A percentile compares a stretch with the other conserved stretches of the same genome.
Evolutionary conservation across 1,140 invertebrate genomes (phyloP).

Genomic region (Pseudomyrmex cubaensis): DNA sequence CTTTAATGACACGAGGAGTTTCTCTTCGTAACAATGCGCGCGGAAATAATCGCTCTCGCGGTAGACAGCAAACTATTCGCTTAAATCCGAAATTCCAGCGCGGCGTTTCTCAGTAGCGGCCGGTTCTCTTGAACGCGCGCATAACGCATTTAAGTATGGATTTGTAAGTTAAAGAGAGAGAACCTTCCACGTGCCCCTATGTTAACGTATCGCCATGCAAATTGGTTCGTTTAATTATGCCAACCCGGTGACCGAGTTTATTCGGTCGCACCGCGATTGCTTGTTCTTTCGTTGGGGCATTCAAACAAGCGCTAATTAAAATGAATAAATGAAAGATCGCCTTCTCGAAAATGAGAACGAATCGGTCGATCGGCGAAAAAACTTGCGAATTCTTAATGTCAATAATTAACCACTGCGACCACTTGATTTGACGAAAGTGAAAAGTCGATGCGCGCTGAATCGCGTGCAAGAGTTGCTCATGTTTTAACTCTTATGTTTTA

Average conservation of each 20-base stretch:
- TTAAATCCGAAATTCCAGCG: conserved; percentile 47
- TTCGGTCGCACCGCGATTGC: neutral
- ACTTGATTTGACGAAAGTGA: neutral
- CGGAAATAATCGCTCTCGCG: conserved; percentile 31
- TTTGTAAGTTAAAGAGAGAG: neutral
- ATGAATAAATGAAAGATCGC: conserved; percentile 3
- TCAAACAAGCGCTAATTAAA: conserved; percentile 5
- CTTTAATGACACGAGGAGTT: conserved; percentile 26
- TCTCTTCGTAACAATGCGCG: conserved; percentile 37
- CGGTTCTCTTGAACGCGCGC: conserved; percentile 30
- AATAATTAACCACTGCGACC: neutral
- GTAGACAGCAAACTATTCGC: conserved; percentile 47
- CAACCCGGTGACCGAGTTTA: neutral
- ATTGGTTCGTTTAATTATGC: conserved; percentile 41
- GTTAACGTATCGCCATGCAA: conserved; percentile 27
- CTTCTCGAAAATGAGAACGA: neutral
- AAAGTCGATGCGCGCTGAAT: neutral
- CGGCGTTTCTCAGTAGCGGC: neutral
- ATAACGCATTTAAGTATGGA: conserved; percentile 17
- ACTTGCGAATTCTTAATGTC: neutral
- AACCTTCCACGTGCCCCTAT: neutral
- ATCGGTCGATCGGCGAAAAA: neutral
- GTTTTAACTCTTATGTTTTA: no score
- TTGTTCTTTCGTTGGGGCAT: neutral
- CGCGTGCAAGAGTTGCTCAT: no score